Conservation (phyloP, 2,888 invertebrate genomes). For the Dilophus febrilis region DNA sequence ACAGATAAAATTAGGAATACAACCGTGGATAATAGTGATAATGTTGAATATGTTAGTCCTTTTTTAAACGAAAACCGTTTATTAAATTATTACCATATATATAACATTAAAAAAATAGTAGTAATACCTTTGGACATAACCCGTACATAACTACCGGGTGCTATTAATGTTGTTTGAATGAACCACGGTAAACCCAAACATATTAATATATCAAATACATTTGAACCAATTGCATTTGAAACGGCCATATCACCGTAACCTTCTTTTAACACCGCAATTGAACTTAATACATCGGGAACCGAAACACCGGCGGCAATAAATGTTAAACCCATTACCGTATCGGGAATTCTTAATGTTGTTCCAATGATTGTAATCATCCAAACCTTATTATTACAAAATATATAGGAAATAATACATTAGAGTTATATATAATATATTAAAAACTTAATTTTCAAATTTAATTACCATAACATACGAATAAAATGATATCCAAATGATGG, state of each 20-base stretch:
- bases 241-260: conserved; percentile 96
- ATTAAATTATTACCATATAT: conserved; percentile 10
- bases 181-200: conserved; percentile 95
- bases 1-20: conserved; percentile 80
- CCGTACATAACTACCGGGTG: conserved; percentile 71
- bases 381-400: conserved; percentile 11
- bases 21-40: conserved; percentile 87
- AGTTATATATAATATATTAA: background rate
- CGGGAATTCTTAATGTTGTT: conserved; percentile 79
- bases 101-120: conserved; percentile 1
- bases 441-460: background rate
- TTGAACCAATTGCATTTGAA: conserved; percentile 89
- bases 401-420: background rate
- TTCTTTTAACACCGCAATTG: conserved; percentile 89
- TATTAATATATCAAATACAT: conserved; percentile 90
- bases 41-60: conserved; percentile 84
- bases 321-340: conserved; percentile 93
- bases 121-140: conserved; percentile 93
- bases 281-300: conserved; percentile 91
- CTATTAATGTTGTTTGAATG: conserved; percentile 79
- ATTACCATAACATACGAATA: conserved; percentile 90
- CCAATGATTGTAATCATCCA: conserved; percentile 98
- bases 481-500: conserved; percentile 91
- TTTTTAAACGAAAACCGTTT: conserved; percentile 16
- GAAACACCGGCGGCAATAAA: conserved; percentile 94